phyloP scores from a whole-genome alignment of 2,797 vertebrate species.

The Okamejei kenojei region DNA sequence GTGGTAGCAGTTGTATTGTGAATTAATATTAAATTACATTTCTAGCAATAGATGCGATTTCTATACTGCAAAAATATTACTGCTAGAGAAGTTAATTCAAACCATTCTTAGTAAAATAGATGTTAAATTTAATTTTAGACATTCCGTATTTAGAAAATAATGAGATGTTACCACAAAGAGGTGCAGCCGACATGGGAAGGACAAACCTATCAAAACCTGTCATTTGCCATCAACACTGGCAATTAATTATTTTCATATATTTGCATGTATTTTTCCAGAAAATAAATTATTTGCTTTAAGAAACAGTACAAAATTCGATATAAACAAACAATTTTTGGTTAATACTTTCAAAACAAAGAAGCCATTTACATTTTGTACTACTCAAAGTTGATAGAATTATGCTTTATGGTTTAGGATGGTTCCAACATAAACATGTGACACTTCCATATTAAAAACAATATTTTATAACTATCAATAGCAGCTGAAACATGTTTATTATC shows the following conservation, averaged over 20 bases:
- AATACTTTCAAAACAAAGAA: conserved; percentile 20
- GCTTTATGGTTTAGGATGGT: neutral
- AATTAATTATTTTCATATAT: conserved; percentile 33
- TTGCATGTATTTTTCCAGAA: neutral
- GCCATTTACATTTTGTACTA: conserved; percentile 3
- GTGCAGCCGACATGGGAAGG: neutral
- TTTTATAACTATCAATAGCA: conserved; percentile 15
- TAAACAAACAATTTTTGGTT: neutral
- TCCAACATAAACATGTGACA: neutral
- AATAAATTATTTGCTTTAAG: conserved; percentile 30
- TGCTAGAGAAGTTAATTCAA: neutral
- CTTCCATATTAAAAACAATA: conserved; percentile 5
- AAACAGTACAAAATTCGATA: neutral
- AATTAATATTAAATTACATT: conserved; percentile 25
- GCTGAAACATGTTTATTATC: neutral
- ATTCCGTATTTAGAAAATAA: conserved; percentile 35
- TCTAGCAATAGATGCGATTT: neutral
- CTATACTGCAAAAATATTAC: neutral
- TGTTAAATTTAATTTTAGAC: conserved; percentile 29
- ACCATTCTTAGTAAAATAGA: neutral
- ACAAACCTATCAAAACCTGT: conserved; percentile 31
- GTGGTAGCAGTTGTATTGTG: neutral
- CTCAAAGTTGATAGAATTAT: conserved; percentile 26
- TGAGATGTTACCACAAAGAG: conserved; percentile 24
- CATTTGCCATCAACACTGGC: conserved; percentile 34